These are phyloP conservation scores for Mormyrus iriodes DNA, from an alignment of 2,113 vertebrate genomes.

Conservation along the genomic window DNA sequence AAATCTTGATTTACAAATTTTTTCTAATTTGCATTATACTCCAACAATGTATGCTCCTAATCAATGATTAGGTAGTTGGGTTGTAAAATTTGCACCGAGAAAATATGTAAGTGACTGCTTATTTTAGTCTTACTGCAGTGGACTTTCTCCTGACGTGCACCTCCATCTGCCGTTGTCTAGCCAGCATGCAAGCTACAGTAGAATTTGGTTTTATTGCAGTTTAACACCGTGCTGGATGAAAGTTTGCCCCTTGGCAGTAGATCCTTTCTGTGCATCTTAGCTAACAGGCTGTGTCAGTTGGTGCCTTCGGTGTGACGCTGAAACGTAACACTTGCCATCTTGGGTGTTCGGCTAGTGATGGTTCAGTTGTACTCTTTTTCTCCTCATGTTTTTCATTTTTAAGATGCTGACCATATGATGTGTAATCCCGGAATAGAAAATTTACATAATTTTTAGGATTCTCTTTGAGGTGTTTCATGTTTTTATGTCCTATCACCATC, in stretches of 20 bases:
- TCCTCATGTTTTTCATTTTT: not conserved
- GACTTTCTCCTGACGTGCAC: not conserved
- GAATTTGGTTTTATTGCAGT: not conserved
- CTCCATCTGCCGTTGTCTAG: not conserved
- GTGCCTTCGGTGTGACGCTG: not conserved
- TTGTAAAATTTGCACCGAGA: not conserved
- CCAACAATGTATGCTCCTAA: not conserved
- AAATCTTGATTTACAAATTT: not conserved
- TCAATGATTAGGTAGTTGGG: not conserved
- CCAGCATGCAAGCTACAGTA: not conserved
- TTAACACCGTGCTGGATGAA: not conserved
- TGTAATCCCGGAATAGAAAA: not conserved
- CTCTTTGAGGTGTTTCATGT: not conserved
- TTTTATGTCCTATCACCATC: not conserved
- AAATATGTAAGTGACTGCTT: not conserved
- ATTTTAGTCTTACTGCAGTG: not conserved
- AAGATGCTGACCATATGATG: not conserved
- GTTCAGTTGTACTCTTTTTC: not conserved
- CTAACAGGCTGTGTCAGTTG: not conserved
- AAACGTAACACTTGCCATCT: not conserved
- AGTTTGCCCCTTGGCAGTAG: not conserved
- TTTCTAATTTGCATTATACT: not conserved
- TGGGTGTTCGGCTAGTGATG: not conserved
- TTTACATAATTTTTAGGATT: not conserved
- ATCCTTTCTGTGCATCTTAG: not conserved